phyloP scores from a whole-genome alignment of 2,113 vertebrate species.

The Callorhinus ursinus region DNA sequence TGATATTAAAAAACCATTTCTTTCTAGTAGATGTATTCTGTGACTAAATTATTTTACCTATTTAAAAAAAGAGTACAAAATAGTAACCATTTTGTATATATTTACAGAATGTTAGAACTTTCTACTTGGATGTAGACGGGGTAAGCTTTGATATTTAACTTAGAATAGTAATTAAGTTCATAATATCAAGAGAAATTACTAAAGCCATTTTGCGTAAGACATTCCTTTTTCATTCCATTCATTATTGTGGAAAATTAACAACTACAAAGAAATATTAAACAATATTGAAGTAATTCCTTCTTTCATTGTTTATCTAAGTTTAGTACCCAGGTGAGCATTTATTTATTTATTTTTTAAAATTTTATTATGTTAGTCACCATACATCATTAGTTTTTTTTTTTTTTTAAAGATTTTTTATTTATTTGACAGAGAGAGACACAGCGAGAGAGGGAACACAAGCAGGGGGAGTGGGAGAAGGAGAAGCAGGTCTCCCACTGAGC shows the following conservation, averaged over 20 bases:
- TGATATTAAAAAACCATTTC: slow-evolving; percentile 89
- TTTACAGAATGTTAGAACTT: slow-evolving; percentile 37
- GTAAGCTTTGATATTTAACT: not conserved
- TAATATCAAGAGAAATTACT: slow-evolving; percentile 53
- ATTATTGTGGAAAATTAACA: slow-evolving; percentile 49
- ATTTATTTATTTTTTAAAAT: not conserved
- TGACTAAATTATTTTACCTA: slow-evolving; percentile 72
- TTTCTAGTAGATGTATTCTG: slow-evolving; percentile 86
- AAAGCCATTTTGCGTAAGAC: slow-evolving; percentile 27
- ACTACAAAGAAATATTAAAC: slow-evolving; percentile 45
- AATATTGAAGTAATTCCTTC: not conserved
- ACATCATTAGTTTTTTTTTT: no score
- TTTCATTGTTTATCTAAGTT: slow-evolving; percentile 12
- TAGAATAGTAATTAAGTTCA: slow-evolving; percentile 44
- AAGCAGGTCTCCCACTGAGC: no score
- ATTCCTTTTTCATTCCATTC: not conserved
- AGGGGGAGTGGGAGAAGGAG: no score
- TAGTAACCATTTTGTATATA: slow-evolving; percentile 38
- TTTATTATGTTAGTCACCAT: no score
- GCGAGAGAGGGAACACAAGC: no score
- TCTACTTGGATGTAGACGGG: not conserved
- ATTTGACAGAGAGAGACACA: no score
- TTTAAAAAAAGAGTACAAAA: slow-evolving; percentile 58
- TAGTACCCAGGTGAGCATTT: not conserved
- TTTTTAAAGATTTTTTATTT: no score